Conservation (phyloP, 2,888 invertebrate genomes). For the Xestobium rufovillosum region DNA sequence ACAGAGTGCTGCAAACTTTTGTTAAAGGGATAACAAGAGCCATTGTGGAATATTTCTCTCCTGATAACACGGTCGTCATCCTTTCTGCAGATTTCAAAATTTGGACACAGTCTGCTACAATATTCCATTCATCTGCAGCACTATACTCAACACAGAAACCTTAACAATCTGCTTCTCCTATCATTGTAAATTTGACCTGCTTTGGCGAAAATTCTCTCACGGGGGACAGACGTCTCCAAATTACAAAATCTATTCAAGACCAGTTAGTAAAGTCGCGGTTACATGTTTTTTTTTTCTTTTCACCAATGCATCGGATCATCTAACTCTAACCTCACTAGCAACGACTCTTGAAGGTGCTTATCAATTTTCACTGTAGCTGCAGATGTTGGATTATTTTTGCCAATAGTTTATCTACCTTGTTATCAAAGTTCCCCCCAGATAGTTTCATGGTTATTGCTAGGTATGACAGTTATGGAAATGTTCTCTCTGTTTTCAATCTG, state of each 20-base stretch:
- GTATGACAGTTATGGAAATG: no score
- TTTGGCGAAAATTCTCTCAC: constrained; percentile 28
- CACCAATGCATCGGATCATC: constrained; percentile 17
- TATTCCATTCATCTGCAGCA: no score
- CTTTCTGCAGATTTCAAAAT: no score
- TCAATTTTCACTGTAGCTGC: constrained; percentile 13
- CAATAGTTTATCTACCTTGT: constrained; percentile 8
- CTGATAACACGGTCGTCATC: no score
- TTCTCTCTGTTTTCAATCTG: no score
- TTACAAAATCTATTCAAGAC: constrained; percentile 21
- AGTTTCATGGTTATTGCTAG: no score
- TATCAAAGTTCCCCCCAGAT: constrained; percentile 12
- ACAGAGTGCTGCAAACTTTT: no score
- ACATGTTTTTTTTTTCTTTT: constrained; percentile 7
- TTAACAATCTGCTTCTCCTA: constrained; percentile 24
- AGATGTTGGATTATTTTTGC: constrained; percentile 5
- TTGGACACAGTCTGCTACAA: no score
- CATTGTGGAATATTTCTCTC: no score
- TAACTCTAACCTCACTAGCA: constrained; percentile 7
- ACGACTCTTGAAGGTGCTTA: constrained; percentile 13
- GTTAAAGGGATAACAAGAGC: no score
- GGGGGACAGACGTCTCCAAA: no score
- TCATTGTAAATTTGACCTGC: constrained; percentile 24
- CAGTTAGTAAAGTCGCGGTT: constrained; percentile 13
- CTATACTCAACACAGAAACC: no score